Evolutionary conservation across 2,113 vertebrate species (phyloP), one percentile per base, ranked within the genome.

Genomic region (Sylvietta virens): DNA sequence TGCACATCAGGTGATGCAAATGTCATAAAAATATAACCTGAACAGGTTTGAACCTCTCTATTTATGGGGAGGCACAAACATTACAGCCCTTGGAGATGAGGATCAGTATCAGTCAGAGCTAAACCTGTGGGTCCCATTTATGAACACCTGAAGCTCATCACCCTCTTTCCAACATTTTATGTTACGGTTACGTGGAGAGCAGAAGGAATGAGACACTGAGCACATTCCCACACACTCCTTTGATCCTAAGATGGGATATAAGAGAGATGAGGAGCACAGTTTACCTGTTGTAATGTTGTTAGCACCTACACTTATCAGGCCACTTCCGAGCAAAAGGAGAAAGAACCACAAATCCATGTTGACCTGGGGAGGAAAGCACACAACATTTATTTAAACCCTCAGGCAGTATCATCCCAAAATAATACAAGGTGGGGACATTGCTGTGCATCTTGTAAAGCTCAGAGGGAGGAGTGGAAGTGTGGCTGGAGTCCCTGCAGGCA

Each of bases 341-440:
- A 99, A 98, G 97, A 98, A 95, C 98, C 98, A 98, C 97, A 98
- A 98, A 98, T 98, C 99, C 99, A 99, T 99, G 98, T 98, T 99
- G 98, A 98, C 98, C 99, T 99, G 94, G 19, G 92, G 95, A 83
- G 98, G 8, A 37, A 87, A 91, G 64, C 23, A 66, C 10, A 90
- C 58, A 67, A 64, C 4, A 76, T 8, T 47, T 20, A 54, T 47
- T 73, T 87, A 65, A 60, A 83, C 53, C 21, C 17, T 67, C 11
- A 4, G 18, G 13, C 35, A 51, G 15, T 44, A 21, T 16, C 11
- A 9, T 18, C 53, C 80, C 50, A 5, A 60, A 90, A 22, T 30
- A 86, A 40, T 23, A 69, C 37, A 6, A 33, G 48, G 28, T 61
- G 42, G 12, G 37, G 28, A 61, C 0, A 0, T 24, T 0, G 5